Conservation (phyloP, 2,113 vertebrate genomes). For the Gallinago paraguaiae region DNA sequence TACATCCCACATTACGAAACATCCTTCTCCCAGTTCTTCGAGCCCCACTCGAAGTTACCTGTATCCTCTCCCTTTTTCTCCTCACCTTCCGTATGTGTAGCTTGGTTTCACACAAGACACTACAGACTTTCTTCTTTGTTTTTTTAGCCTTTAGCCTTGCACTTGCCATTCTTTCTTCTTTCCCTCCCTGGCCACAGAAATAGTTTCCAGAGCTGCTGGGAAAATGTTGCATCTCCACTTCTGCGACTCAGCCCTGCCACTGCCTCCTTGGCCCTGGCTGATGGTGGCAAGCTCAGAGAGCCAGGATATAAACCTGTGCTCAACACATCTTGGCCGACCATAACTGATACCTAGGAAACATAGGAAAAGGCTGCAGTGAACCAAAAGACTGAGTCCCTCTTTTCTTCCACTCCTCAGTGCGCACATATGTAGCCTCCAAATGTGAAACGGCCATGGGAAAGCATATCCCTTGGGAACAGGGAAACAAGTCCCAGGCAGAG, state of each 20-base stretch:
- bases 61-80: background rate
- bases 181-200: background rate
- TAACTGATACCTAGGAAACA: background rate
- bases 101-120: background rate
- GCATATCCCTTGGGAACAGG: background rate
- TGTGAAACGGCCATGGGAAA: background rate
- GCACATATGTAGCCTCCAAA: background rate
- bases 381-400: background rate
- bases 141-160: background rate
- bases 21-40: background rate
- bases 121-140: background rate
- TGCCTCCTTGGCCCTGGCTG: background rate
- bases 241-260: background rate
- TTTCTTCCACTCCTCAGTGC: background rate
- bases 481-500: background rate
- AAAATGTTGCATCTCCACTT: background rate
- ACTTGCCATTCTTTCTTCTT: background rate
- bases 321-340: background rate
- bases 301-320: background rate
- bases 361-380: background rate
- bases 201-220: background rate
- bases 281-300: background rate
- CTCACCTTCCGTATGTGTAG: rapidly evolving
- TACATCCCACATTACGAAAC: background rate
- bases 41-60: background rate